Evolutionary conservation across 1,140 invertebrate species (phyloP), one percentile per base, ranked within the genome.

Genomic region (Stegodyphus mimosarum): DNA sequence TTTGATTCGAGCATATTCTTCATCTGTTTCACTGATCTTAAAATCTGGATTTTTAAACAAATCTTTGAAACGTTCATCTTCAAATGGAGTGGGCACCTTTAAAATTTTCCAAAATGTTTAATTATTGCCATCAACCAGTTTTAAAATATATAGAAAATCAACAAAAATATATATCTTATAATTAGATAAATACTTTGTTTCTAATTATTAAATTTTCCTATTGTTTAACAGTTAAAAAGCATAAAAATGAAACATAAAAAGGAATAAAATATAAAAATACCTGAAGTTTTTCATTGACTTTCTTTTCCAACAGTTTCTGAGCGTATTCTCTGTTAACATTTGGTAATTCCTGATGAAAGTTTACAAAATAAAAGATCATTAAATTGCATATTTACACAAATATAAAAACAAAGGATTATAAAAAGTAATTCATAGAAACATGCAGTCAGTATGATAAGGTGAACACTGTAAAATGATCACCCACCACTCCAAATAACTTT

Each of bases 41-140:
- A 98, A 99, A 89, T 99, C 96, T 53, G 96, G 94, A 92, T 99
- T 97, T 87, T 93, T 93, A 90, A 99, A 99, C 87, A 99, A 90
- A 15, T 92, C 93, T 72, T 96, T 95, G 91, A 99, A 99, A 88
- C 98, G 93, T 86, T 60, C 99, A 90, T 81, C 79, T 72, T 86
- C 75, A 71, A 78, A 69, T 60, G 64, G 17, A 63, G n/a, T 76
- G 64, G 11, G 51, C 51, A 50, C 33, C n/a, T 53, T 49, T 67
- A 63, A 86, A 49, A 71, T 60, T 60, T 60, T 9, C 55, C 9
- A 60, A 60, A 60, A 60, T 15, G 55, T 10, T 9, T 60, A 10
- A 2, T 60, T 9, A 9, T 10, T 10, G 15, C 55, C 5, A 10
- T 15, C 15, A 15, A 2, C 1, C 15, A 9, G 15, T 60, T 60